These are phyloP conservation scores for Arion vulgaris DNA, from an alignment of 1,140 invertebrate genomes.

Conservation along the genomic window DNA sequence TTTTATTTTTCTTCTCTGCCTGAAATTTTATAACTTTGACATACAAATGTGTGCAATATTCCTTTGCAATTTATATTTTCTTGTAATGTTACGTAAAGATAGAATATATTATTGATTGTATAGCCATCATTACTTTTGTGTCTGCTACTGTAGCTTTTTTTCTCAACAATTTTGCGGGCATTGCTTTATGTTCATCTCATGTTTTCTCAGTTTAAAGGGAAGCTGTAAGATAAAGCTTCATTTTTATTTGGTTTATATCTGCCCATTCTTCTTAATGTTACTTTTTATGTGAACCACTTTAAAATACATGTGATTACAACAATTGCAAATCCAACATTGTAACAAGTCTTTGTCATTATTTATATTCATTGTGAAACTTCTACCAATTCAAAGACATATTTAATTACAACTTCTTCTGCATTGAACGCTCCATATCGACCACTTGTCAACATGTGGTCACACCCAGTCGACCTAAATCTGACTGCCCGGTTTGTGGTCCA, in stretches of 20 bases:
- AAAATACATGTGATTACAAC: conserved; percentile 12
- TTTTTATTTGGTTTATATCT: neutral
- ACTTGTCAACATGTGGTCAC: too few relatives aligned
- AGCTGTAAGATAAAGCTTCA: neutral
- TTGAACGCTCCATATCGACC: too few relatives aligned
- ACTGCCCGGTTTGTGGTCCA: too few relatives aligned
- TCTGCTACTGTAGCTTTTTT: conserved; percentile 5
- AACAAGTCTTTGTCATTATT: conserved; percentile 8
- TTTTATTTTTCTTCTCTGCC: neutral
- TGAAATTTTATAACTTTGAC: neutral
- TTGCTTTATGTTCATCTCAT: neutral
- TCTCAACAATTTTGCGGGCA: neutral
- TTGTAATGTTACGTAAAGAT: neutral
- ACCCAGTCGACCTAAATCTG: too few relatives aligned
- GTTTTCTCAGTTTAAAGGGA: neutral
- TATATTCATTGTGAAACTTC: neutral
- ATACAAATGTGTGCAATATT: conserved; percentile 10
- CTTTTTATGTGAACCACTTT: neutral
- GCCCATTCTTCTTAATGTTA: neutral
- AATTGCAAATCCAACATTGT: neutral
- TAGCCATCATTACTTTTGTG: neutral
- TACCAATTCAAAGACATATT: too few relatives aligned
- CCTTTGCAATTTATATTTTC: neutral
- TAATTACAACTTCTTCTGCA: too few relatives aligned
- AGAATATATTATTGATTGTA: neutral